Evolutionary conservation across 2,113 vertebrate genomes (phyloP), one percentile per base, ranked within the genome.

Genomic region (Trochalopteron elliotii): DNA sequence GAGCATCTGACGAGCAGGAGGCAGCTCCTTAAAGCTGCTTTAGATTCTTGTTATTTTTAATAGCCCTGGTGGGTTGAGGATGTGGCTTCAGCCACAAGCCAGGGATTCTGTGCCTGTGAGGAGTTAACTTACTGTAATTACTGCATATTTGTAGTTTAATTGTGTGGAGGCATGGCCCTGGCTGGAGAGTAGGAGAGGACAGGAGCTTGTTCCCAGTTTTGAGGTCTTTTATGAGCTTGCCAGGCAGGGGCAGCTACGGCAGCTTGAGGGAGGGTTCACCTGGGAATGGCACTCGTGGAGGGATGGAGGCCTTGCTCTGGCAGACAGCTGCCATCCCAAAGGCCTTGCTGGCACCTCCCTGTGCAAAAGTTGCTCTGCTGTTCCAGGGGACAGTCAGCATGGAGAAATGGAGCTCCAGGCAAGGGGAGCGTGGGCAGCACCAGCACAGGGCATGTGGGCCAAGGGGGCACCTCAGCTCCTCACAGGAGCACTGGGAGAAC

Each of bases 41-140:
- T 72, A 40, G 25, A 13, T 83, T 31, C 21, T 30, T 90, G 47
- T 31, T 53, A 21, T 35, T 81, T 74, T 76, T 69, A 79, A 78
- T 83, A 56, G 11, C 28, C 44, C 44, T 11, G 52, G 39, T 44
- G 69, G 68, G 24, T 33, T 75, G 24, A 92, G 90, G 85, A 92
- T 88, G 85, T 90, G 72, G 82, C 67, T 94, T 70, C 49, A 86
- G 57, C 90, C 83, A 37, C 79, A 90, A n/a, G n/a, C 60, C 21
- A 12, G 57, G 52, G 50, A 30, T 71, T 78, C 47, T 20, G 47
- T 87, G 79, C 61, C 45, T 86, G 64, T n/a, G 55, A 91, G 91
- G 64, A 92, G 45, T 74, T 92, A 94, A 69, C 18, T 72, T 44
- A 10, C 44, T 81, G 89, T 59, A 81, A 89, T 92, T 92, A 67